phyloP scores from a whole-genome alignment of 2,113 vertebrate genomes.

The Bubalus kerabau region DNA sequence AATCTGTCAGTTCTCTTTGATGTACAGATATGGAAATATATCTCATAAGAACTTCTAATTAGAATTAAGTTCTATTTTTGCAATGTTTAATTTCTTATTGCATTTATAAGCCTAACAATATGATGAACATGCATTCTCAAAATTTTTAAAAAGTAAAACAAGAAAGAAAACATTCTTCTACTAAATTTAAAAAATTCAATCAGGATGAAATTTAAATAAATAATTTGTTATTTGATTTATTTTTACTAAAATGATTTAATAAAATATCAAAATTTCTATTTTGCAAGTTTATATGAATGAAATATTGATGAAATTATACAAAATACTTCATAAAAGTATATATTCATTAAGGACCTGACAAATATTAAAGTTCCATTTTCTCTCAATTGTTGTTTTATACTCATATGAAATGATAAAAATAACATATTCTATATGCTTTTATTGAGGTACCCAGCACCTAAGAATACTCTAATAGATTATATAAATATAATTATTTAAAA shows the following conservation, averaged over 20 bases:
- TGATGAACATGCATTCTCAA: not conserved
- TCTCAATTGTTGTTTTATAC: not conserved
- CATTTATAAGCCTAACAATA: not conserved
- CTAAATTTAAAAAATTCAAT: not conserved
- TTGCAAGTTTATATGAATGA: not conserved
- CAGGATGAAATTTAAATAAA: not conserved
- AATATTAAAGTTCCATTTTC: slow-evolving; percentile 4
- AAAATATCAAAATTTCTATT: not conserved
- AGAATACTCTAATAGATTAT: not conserved
- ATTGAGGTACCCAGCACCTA: not conserved
- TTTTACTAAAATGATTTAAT: not conserved
- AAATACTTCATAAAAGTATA: not conserved
- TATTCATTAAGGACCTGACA: not conserved
- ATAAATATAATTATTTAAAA: not conserved
- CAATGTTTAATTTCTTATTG: not conserved
- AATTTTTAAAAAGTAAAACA: not conserved
- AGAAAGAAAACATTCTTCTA: not conserved
- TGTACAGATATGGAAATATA: not conserved
- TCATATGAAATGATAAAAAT: not conserved
- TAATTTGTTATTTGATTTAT: not conserved
- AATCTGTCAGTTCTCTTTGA: not conserved
- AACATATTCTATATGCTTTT: not conserved
- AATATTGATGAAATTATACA: not conserved
- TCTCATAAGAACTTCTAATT: not conserved
- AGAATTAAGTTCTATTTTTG: not conserved